These are phyloP conservation scores for Campoletis sonorensis DNA, from an alignment of 1,140 invertebrate species.

Conservation along the genomic window DNA sequence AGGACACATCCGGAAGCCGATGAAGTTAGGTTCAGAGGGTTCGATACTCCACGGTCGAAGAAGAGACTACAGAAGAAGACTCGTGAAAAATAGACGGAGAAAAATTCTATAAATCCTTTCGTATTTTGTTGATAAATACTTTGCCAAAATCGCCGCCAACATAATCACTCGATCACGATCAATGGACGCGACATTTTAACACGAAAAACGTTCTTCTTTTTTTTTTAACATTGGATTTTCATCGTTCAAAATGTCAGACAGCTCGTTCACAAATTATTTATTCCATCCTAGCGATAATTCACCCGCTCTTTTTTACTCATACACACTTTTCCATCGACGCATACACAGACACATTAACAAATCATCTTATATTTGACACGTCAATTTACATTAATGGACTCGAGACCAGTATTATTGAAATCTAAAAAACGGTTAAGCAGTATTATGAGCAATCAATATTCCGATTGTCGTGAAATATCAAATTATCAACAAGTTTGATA, in stretches of 20 bases:
- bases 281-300: constrained; percentile 50
- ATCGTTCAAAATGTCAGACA: not conserved
- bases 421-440: constrained; percentile 68
- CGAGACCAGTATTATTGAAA: constrained; percentile 75
- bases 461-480: not conserved
- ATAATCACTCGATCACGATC: constrained; percentile 6
- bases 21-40: constrained; percentile 40
- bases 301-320: not conserved
- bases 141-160: constrained; percentile 7
- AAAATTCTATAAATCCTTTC: constrained; percentile 42
- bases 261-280: constrained; percentile 56
- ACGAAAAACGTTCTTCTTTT: not conserved
- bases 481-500: constrained; percentile 27
- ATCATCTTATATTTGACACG: constrained; percentile 28
- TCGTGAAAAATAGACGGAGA: constrained; percentile 50
- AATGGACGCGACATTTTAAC: constrained; percentile 26
- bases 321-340: not conserved
- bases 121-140: constrained; percentile 1
- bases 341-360: not conserved
- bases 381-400: constrained; percentile 51
- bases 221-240: not conserved
- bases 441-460: constrained; percentile 64
- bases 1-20: constrained; percentile 49
- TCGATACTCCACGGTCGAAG: constrained; percentile 54
- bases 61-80: constrained; percentile 56